Evolutionary conservation across 2,797 vertebrate genomes (phyloP).

Genomic region (Karalla daura): DNA sequence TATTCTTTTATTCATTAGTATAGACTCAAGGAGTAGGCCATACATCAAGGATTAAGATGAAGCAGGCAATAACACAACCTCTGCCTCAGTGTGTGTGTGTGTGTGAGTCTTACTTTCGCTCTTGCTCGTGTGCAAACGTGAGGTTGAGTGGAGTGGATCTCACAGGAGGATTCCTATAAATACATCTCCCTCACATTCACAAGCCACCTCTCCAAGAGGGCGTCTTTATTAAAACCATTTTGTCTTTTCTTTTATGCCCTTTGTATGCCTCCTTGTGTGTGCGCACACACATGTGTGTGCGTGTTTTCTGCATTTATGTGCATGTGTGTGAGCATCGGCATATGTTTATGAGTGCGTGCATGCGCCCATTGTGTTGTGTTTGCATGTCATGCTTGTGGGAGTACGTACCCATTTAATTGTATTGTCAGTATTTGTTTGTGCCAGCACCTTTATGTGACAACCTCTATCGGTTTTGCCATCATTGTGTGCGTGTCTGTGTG

Average conservation of each 20-base stretch:
- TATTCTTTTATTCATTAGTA: slow-evolving; percentile 77
- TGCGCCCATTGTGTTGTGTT: no score
- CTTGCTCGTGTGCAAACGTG: slow-evolving; percentile 60
- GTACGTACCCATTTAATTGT: slow-evolving; percentile 48
- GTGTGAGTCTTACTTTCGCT: slow-evolving; percentile 27
- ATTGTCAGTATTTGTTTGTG: slow-evolving; percentile 46
- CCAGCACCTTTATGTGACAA: slow-evolving; percentile 45
- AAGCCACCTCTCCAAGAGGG: slow-evolving; percentile 77
- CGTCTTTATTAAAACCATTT: slow-evolving; percentile 83
- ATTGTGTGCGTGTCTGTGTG: slow-evolving; percentile 25
- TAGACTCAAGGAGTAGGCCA: slow-evolving; percentile 44
- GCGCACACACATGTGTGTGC: not conserved
- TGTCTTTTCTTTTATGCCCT: slow-evolving; percentile 74
- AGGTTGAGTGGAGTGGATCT: slow-evolving; percentile 63
- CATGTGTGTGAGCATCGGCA: slow-evolving; percentile 2
- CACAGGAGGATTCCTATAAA: slow-evolving; percentile 81
- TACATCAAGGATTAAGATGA: slow-evolving; percentile 72
- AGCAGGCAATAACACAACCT: slow-evolving; percentile 55
- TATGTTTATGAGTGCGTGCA: not conserved
- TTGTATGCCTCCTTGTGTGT: slow-evolving; percentile 43
- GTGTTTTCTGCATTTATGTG: slow-evolving; percentile 21
- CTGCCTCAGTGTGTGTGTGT: slow-evolving; percentile 31
- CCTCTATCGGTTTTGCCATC: slow-evolving; percentile 46
- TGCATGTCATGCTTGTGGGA: slow-evolving; percentile 26
- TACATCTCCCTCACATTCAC: slow-evolving; percentile 80